Conservation (phyloP, 2,797 vertebrate species). For the Catamblyrhynchus diadema region DNA sequence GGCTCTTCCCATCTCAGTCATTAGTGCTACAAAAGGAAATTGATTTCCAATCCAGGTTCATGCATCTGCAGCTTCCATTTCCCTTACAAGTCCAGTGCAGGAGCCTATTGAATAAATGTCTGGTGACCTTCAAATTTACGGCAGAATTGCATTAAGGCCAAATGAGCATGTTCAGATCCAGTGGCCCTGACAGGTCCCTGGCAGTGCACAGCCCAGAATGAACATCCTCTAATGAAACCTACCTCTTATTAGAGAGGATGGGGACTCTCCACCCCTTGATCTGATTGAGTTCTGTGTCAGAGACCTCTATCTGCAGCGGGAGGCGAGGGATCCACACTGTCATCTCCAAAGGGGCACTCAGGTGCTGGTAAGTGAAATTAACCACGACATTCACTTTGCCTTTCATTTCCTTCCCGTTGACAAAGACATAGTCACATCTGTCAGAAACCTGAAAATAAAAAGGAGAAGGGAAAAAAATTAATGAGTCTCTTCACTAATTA, state of each 20-base stretch:
- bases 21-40: background rate
- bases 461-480: background rate
- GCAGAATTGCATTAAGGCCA: slow-evolving; percentile 9
- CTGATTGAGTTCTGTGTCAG: slow-evolving; percentile 91
- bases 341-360: slow-evolving; percentile 86
- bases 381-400: slow-evolving; percentile 85
- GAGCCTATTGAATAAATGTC: slow-evolving; percentile 2
- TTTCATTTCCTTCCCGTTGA: slow-evolving; percentile 92
- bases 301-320: slow-evolving; percentile 90
- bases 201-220: background rate
- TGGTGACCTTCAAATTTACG: slow-evolving; percentile 21
- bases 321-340: slow-evolving; percentile 91
- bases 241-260: slow-evolving; percentile 81
- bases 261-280: slow-evolving; percentile 95
- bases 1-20: background rate
- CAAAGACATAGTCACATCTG: slow-evolving; percentile 90
- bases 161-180: slow-evolving; percentile 25
- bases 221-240: slow-evolving; percentile 34
- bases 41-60: background rate
- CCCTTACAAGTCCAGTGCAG: background rate
- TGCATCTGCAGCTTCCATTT: background rate
- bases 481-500: slow-evolving; percentile 1
- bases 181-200: slow-evolving; percentile 36
- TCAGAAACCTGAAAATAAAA: slow-evolving; percentile 84
- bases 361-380: slow-evolving; percentile 93